These are phyloP conservation scores for Trachelus troglodyta DNA, from an alignment of 2,888 invertebrate species.

Conservation along the genomic window DNA sequence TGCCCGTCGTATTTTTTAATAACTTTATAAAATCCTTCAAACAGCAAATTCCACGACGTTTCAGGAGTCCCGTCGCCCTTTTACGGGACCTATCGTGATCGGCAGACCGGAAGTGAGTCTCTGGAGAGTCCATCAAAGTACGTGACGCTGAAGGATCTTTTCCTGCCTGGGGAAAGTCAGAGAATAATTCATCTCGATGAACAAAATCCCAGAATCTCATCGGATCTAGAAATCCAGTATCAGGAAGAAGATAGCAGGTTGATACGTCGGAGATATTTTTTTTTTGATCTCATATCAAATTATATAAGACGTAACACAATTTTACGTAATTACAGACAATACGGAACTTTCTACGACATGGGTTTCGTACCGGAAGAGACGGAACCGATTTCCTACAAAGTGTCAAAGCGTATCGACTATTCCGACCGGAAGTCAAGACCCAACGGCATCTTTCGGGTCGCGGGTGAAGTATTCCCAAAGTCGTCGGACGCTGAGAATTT, in stretches of 20 bases:
- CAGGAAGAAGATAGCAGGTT: too few relatives aligned
- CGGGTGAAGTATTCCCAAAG: background rate
- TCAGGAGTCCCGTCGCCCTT: conserved; percentile 67
- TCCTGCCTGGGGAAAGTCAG: conserved; percentile 31
- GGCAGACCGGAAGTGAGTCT: conserved; percentile 51
- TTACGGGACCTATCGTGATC: conserved; percentile 67
- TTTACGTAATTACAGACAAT: conserved; percentile 1
- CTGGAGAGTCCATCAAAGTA: conserved; percentile 46
- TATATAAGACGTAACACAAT: too few relatives aligned
- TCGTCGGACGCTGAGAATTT: background rate
- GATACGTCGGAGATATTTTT: too few relatives aligned
- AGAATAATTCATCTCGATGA: too few relatives aligned
- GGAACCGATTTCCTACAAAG: background rate
- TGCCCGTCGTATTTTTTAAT: too few relatives aligned
- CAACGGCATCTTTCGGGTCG: background rate
- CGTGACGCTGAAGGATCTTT: conserved; percentile 55
- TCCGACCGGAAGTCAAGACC: background rate
- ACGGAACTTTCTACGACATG: conserved; percentile 11
- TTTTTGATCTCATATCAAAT: too few relatives aligned
- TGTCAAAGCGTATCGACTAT: background rate
- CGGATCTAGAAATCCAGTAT: too few relatives aligned
- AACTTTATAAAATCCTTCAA: too few relatives aligned
- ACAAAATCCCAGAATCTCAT: too few relatives aligned
- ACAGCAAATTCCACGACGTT: conserved; percentile 15
- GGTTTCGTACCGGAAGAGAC: background rate